Conservation (phyloP, 2,888 invertebrate genomes). For the Philonicus albiceps region DNA sequence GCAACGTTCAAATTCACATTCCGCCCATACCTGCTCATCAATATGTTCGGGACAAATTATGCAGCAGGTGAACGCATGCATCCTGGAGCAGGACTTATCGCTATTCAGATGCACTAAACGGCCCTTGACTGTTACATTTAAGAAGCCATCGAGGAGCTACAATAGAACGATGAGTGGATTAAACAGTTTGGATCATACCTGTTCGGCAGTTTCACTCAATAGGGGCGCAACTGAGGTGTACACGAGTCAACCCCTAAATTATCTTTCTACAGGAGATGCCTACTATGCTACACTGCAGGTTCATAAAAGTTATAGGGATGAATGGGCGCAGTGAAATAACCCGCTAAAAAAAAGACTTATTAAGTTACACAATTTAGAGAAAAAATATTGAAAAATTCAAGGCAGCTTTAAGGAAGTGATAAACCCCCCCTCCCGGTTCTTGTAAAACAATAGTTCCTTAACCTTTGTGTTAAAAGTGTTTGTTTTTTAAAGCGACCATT, state of each 20-base stretch:
- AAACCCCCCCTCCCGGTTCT: neutral
- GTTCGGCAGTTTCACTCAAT: neutral
- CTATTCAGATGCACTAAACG: constrained; percentile 43
- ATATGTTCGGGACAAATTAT: constrained; percentile 44
- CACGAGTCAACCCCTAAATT: neutral
- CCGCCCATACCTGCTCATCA: constrained; percentile 45
- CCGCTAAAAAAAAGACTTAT: neutral
- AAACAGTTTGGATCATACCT: neutral
- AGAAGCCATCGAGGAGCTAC: constrained; percentile 4
- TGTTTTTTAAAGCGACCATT: neutral
- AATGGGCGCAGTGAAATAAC: neutral
- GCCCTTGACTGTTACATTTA: constrained; percentile 46
- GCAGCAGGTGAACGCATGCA: constrained; percentile 33
- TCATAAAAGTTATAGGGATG: neutral
- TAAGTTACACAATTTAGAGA: neutral
- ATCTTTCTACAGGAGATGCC: neutral
- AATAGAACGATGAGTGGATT: neutral
- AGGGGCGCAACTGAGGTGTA: neutral
- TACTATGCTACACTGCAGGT: neutral
- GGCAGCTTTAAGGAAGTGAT: neutral
- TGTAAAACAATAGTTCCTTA: neutral
- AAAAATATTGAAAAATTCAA: neutral
- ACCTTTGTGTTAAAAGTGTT: neutral
- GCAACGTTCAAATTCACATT: constrained; percentile 46
- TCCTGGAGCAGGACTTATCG: constrained; percentile 44